A percentile compares a stretch with the other conserved stretches of the same genome.
These are phyloP conservation scores for Apodemus speciosus DNA, from an alignment of 2,113 vertebrate genomes.

Conservation along the genomic window DNA sequence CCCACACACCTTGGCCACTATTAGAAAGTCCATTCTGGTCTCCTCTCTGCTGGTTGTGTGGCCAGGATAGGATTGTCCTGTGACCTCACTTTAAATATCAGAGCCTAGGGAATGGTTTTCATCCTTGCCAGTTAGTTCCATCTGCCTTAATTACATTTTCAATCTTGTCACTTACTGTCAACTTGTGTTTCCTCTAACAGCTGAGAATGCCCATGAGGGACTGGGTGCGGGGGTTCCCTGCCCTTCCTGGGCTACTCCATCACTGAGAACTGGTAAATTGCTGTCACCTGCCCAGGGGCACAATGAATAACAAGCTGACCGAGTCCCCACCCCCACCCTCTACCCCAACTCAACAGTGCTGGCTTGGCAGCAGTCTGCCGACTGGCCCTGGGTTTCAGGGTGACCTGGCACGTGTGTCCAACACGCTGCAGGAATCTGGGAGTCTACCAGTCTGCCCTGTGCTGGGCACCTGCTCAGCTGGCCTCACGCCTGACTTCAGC, in stretches of 20 bases:
- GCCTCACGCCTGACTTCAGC: background rate
- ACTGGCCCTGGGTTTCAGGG: conserved; percentile 61
- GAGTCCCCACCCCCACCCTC: background rate
- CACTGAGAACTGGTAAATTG: conserved; percentile 55
- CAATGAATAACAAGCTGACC: background rate
- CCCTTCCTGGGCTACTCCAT: background rate
- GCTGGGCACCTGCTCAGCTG: conserved; percentile 60
- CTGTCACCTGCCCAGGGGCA: conserved; percentile 58
- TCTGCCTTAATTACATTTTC: conserved; percentile 75
- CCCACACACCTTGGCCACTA: background rate
- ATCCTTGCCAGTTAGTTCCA: conserved; percentile 46
- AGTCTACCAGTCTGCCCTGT: conserved; percentile 29
- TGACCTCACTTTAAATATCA: conserved; percentile 64
- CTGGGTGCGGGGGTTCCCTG: background rate
- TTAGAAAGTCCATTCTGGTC: background rate
- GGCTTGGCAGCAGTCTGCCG: conserved; percentile 38
- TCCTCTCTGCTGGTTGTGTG: background rate
- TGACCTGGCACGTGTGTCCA: conserved; percentile 66
- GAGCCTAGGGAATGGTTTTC: conserved; percentile 54
- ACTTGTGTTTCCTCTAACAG: conserved; percentile 57
- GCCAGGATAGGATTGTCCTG: background rate
- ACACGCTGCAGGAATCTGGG: conserved; percentile 38
- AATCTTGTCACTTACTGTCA: conserved; percentile 68
- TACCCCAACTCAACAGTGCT: conserved; percentile 56
- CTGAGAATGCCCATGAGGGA: background rate